Conservation (phyloP, 2,888 invertebrate genomes). For the Hydroisotoma schaefferi region DNA sequence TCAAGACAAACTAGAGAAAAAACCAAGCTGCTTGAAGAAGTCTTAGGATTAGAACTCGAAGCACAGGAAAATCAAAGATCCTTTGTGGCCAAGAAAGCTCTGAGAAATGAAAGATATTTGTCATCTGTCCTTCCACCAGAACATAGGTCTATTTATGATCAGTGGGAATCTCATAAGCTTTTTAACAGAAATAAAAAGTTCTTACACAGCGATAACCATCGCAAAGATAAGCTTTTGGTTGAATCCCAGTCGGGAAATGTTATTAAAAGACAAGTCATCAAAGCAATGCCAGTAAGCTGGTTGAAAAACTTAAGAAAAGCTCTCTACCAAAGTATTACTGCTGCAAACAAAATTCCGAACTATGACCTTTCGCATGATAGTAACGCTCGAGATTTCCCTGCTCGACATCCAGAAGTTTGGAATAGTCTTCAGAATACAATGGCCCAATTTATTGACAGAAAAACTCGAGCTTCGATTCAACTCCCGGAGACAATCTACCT, state of each 20-base stretch:
- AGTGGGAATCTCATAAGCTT: not conserved
- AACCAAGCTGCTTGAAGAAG: conserved; percentile 1
- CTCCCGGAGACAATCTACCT: conserved; percentile 33
- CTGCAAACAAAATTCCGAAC: conserved; percentile 9
- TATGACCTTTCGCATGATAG: not conserved
- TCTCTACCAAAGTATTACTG: conserved; percentile 43
- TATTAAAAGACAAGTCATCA: conserved; percentile 14
- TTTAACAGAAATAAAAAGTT: not conserved
- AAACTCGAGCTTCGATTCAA: conserved; percentile 20
- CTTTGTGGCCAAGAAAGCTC: not conserved
- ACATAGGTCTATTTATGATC: not conserved
- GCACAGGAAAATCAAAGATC: not conserved
- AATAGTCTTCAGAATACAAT: conserved; percentile 35
- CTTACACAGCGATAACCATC: not conserved
- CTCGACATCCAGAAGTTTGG: conserved; percentile 24
- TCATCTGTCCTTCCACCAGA: not conserved
- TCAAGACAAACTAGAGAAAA: not conserved
- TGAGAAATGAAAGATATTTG: not conserved
- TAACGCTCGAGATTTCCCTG: not conserved
- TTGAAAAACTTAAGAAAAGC: conserved; percentile 38
- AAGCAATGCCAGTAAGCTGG: conserved; percentile 43
- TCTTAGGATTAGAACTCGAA: not conserved
- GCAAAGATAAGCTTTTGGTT: not conserved
- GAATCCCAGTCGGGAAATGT: not conserved
- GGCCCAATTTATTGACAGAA: conserved; percentile 31